phyloP scores from a whole-genome alignment of 2,888 invertebrate genomes.

The Oligia fasciuncula region DNA sequence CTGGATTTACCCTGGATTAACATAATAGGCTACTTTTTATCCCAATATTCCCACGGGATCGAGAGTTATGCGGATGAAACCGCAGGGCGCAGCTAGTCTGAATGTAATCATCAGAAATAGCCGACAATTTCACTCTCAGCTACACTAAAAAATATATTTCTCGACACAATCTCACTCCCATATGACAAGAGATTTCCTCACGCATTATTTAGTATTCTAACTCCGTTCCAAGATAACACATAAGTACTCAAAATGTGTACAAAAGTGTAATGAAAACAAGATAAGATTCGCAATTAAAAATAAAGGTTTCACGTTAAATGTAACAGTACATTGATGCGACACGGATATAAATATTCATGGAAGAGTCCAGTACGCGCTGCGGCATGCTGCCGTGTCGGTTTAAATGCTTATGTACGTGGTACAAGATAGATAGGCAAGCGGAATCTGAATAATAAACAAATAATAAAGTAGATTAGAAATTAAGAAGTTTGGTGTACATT shows the following conservation, averaged over 20 bases:
- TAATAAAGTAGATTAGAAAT: background rate
- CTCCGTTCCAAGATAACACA: constrained; percentile 54
- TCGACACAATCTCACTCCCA: constrained; percentile 3
- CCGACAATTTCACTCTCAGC: background rate
- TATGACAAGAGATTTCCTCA: constrained; percentile 9
- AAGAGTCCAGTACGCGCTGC: constrained; percentile 29
- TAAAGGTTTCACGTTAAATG: constrained; percentile 58
- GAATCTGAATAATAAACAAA: background rate
- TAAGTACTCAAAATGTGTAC: constrained; percentile 49
- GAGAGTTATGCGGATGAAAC: too few species aligned
- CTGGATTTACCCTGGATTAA: too few species aligned
- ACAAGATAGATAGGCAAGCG: background rate
- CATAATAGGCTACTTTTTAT: too few species aligned
- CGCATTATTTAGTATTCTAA: constrained; percentile 59
- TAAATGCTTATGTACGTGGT: constrained; percentile 27
- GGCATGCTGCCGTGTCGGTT: constrained; percentile 5
- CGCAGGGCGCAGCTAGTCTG: too few species aligned
- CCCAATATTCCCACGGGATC: too few species aligned
- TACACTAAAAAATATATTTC: constrained; percentile 10
- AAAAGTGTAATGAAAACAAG: constrained; percentile 60
- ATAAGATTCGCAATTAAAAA: constrained; percentile 69
- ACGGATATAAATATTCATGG: constrained; percentile 53
- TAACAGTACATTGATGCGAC: constrained; percentile 55
- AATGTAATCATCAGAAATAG: background rate
- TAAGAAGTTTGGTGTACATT: too few species aligned